Base-by-base conservation (phyloP, 2,113 vertebrate genomes). In the Xenotilapia longispinis region DNA sequence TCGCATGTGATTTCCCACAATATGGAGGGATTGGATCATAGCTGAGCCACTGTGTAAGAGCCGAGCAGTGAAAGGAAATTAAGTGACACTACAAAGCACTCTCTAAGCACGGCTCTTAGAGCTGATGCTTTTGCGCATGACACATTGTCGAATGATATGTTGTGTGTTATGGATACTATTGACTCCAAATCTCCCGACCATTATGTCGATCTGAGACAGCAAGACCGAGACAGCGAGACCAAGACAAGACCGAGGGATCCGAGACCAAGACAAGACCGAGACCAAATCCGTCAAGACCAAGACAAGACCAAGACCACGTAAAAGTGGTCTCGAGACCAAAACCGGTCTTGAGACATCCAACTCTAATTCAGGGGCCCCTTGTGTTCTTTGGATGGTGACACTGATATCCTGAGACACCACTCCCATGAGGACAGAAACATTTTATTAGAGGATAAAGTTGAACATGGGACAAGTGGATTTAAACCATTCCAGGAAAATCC, bases 211-310 rank as follows among this genome's bases (percentile, higher is more conserved):
- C 26, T 60, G 57, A 60, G 57, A 58, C 0, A 31, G 26, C 7
- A 0, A 58, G 55, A 57, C 23, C 9, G 0, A 2, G 51, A 53
- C 51, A 53, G 51, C n/a, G 1, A 51, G 49, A n/a, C 49, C 49
- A 53, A 53, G 49, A n/a, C 17, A 51, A 9, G 15, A 49, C 47
- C 4, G 7, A 49, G 40, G 36, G 36, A 38, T 38, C 38, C 11
- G 40, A 19, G 47, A 5, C 47, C 47, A 2, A 19, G 47, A 51
- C 49, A 7, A 54, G 53, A 6, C 51, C 1, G 17, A 51, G 19
- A 49, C 47, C 47, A 19, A 47, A 47, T 47, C 45, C 14, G 6
- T 47, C 47, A 1, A 49, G 49, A 51, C 49, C 49, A 10, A 45
- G 42, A 31, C 28, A 49, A 54, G 51, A 53, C 51, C 47, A 4